Conservation (phyloP, 2,113 vertebrate species). For the Crocuta crocuta region DNA sequence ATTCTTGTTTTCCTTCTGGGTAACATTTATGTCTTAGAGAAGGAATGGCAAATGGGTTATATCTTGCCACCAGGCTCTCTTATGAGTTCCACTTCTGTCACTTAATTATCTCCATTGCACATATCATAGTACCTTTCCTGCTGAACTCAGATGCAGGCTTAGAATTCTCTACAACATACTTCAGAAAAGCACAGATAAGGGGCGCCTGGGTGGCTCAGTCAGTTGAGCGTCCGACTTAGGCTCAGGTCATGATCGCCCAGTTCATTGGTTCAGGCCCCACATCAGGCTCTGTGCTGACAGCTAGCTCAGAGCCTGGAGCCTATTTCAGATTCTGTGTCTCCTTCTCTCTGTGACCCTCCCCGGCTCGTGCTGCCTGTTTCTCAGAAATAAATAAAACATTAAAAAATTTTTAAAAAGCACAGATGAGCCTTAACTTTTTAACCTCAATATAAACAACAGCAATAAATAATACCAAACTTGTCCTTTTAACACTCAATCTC, state of each 20-base stretch:
- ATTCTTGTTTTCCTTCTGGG: background rate
- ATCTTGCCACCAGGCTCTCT: background rate
- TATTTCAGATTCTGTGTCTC: no score
- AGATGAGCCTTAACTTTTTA: background rate
- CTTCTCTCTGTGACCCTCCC: no score
- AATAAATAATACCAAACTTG: background rate
- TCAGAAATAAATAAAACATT: no score
- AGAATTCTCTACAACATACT: background rate
- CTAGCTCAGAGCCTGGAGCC: no score
- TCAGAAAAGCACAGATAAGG: background rate
- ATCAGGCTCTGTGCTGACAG: no score
- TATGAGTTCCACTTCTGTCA: background rate
- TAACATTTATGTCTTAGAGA: background rate
- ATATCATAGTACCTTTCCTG: background rate
- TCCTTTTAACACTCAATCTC: background rate
- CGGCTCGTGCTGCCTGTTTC: no score
- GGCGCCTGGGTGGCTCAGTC: no score
- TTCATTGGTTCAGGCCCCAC: no score
- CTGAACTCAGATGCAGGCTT: background rate
- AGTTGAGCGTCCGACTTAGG: no score
- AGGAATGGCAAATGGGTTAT: background rate
- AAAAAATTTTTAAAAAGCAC: background rate
- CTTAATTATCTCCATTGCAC: fast-evolving
- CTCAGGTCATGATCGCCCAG: no score
- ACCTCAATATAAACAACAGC: background rate